Evolutionary conservation across 2,888 invertebrate species (phyloP), one percentile per base, ranked within the genome.

Genomic region (Drosophila gaucha): DNA sequence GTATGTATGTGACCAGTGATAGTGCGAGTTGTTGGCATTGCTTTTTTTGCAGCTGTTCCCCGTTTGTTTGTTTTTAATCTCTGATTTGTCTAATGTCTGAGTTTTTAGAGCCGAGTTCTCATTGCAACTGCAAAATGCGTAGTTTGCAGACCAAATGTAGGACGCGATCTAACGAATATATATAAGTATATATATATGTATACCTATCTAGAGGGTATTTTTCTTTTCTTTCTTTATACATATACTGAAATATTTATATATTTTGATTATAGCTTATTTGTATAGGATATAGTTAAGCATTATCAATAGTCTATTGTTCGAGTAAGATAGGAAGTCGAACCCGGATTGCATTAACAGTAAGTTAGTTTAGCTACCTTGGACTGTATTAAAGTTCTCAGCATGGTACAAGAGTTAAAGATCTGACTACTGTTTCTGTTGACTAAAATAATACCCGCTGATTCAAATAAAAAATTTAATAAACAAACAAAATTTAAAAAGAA

Each of bases 31-130:
- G 41, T 41, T 74, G 73, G 51, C 72, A 67, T 84, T 84, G 69
- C 57, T 39, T 20, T 47, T 47, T 47, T 47, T 47, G 35, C 50
- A 26, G 35, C 33, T 58, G 36, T 16, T 22, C 24, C 54, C 35
- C 54, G 46, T 51, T 35, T 68, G 68, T 80, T 62, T 56, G 35
- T 62, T 70, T 47, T 67, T 74, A 77, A 77, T 74, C 78, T 71
- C 54, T 41, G 46, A 59, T 56, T 58, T 67, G 56, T 58, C 16
- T 44, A 39, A 49, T 39, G 57, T 31, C 46, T 20, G 38, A 46
- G 35, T 12, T n/a, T n/a, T n/a, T n/a, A n/a, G n/a, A n/a, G n/a
- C n/a, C n/a, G 24, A 24, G 24, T 8, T 39, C 39, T 41, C 44
- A 56, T 36, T 62, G 49, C 59, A 62, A 43, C 56, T 62, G 59